Base-by-base conservation (phyloP, 2,113 vertebrate species). In the Melanerpes aurifrons region DNA sequence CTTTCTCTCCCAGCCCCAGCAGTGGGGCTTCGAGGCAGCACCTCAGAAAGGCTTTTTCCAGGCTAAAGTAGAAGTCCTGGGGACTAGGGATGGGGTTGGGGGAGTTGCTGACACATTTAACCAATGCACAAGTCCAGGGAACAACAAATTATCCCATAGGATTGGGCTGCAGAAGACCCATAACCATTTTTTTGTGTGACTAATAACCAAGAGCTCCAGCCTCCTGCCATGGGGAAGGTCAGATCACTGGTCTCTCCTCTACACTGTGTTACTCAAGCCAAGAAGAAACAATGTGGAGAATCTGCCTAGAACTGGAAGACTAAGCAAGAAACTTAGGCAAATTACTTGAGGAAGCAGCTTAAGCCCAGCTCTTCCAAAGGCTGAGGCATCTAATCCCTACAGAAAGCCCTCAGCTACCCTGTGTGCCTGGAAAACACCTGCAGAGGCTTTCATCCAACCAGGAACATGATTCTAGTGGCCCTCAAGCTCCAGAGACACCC, bases 401-500 rank as follows among this genome's bases (percentile, higher is more conserved):
- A 69, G 35, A 59, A 69, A 84, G 2, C 61, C 50, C 40, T 57
- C 82, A 40, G 7, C 43, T 19, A 58, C 7, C 12, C 24, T 1
- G 0, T 12, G 14, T 21, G 37, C 45, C 18, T 31, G 7, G 3
- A 18, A 32, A 54, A 69, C 15, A 7, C 61, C n/a, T 1, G 3
- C 56, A 57, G 32, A 31, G 82, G 32, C 62, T 10, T 8, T 1
- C 9, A 28, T 5, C 53, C 81, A 22, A 18, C 5, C 1, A 1
- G 16, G 12, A 76, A 12, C 19, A 2, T 3, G 0, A 21, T 8
- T 17, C 53, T 2, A 7, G 18, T 2, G 1, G 15, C 57, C 17
- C 57, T 43, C 29, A 57, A 8, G 25, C 48, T 57, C 24, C 86
- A 5, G 4, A 20, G 73, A n/a, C 32, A 4, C 58, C 78, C 28